Conservation (phyloP, 2,113 vertebrate species). For the Amblyornis subalaris region DNA sequence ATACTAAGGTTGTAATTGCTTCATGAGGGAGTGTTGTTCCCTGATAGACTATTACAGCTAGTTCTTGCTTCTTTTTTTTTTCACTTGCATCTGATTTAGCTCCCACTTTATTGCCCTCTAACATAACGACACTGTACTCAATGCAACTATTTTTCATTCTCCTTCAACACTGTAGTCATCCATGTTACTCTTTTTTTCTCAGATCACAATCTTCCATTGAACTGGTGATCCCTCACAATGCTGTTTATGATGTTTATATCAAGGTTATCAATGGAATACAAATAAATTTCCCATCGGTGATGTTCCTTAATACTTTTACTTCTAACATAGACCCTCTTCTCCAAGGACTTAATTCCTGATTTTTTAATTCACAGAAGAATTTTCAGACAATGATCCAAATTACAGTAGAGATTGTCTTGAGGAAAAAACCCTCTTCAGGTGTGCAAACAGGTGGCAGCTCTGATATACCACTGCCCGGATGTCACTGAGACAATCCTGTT, state of each 20-base stretch:
- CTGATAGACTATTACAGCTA: not conserved
- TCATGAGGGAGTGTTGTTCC: not conserved
- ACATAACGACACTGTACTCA: not conserved
- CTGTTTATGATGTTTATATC: not conserved
- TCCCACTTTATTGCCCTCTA: not conserved
- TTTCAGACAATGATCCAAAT: not conserved
- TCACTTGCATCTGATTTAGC: not conserved
- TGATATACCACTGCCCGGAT: not conserved
- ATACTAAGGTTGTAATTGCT: not conserved
- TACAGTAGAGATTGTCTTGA: not conserved
- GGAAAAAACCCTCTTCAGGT: not conserved
- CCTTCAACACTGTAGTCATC: not conserved
- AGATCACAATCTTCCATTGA: not conserved
- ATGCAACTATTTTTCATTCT: not conserved
- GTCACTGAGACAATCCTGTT: not conserved
- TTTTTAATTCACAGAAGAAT: not conserved
- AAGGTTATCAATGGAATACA: not conserved
- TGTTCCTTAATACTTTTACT: not conserved
- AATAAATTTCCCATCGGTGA: not conserved
- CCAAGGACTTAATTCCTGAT: not conserved
- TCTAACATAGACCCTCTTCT: not conserved
- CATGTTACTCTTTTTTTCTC: not conserved
- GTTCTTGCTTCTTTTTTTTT: not conserved
- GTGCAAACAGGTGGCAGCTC: not conserved
- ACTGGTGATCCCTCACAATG: not conserved